Conservation (phyloP, 2,113 vertebrate genomes). For the Uria aalge region DNA sequence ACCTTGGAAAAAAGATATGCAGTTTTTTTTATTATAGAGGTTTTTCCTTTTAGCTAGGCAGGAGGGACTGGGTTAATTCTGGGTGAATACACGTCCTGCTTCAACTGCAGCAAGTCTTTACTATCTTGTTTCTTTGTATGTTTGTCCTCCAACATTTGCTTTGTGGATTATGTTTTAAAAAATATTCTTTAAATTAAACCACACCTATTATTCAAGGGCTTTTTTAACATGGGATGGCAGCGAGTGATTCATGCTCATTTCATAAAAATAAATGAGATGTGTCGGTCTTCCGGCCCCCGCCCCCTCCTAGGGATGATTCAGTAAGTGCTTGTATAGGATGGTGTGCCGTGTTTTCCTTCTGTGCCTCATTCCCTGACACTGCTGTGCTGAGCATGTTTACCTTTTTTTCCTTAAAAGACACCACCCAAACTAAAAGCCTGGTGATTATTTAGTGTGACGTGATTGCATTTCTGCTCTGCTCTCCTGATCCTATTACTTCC, state of each 20-base stretch:
- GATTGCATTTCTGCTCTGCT: conserved; percentile 43
- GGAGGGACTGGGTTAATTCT: background rate
- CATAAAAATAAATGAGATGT: background rate
- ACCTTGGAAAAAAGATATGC: background rate
- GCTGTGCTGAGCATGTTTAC: background rate
- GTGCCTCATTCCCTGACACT: background rate
- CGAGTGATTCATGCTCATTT: background rate
- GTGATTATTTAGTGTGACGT: background rate
- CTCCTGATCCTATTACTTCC: background rate
- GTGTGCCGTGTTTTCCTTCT: background rate
- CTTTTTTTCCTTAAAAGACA: background rate
- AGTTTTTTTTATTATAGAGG: background rate
- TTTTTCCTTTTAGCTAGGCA: background rate
- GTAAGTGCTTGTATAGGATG: background rate
- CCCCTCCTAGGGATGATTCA: conserved; percentile 20
- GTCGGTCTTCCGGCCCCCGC: background rate
- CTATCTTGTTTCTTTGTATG: background rate
- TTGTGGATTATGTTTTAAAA: background rate
- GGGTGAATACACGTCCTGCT: accelerated
- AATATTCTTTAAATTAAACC: background rate
- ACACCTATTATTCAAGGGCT: background rate
- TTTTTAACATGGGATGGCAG: background rate
- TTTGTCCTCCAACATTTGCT: background rate
- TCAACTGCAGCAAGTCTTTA: background rate
- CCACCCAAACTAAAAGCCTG: background rate